phyloP scores from a whole-genome alignment of 2,888 invertebrate genomes.

The Nasonia oneida region DNA sequence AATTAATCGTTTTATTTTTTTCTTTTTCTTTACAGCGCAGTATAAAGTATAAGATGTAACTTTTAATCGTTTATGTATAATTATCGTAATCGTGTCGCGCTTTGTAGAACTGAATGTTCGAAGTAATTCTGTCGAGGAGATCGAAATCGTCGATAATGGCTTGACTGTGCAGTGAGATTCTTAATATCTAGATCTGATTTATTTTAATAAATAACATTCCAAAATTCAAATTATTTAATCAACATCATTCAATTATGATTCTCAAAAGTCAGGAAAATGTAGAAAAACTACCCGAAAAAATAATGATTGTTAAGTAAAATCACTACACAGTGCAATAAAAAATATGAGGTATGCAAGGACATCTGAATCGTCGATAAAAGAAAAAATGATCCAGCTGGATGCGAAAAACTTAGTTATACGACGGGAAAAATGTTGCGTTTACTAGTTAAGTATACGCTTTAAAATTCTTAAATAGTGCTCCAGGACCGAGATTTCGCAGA shows the following conservation, averaged over 20 bases:
- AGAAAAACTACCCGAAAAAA: background rate
- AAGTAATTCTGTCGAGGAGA: constrained; percentile 8
- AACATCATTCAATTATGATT: too few species aligned
- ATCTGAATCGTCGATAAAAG: constrained; percentile 35
- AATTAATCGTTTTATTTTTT: constrained; percentile 71
- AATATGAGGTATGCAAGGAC: constrained; percentile 42
- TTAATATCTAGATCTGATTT: background rate
- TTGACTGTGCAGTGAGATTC: constrained; percentile 47
- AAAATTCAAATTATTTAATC: background rate
- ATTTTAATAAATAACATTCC: background rate
- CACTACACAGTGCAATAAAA: constrained; percentile 33
- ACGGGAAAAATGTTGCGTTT: constrained; percentile 4
- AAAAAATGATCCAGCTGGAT: constrained; percentile 27
- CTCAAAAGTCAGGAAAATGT: background rate
- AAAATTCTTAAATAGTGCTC: constrained; percentile 16
- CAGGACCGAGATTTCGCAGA: constrained; percentile 4
- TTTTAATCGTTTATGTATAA: constrained; percentile 57
- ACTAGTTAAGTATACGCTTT: background rate
- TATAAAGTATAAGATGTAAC: constrained; percentile 78
- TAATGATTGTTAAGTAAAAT: constrained; percentile 32
- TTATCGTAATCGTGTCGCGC: constrained; percentile 27
- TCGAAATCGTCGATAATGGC: constrained; percentile 24
- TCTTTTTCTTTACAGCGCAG: constrained; percentile 57
- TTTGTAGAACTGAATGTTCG: constrained; percentile 21
- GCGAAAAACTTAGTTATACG: background rate